These are phyloP conservation scores for Cydia splendana DNA, from an alignment of 1,140 invertebrate genomes.

Conservation along the genomic window DNA sequence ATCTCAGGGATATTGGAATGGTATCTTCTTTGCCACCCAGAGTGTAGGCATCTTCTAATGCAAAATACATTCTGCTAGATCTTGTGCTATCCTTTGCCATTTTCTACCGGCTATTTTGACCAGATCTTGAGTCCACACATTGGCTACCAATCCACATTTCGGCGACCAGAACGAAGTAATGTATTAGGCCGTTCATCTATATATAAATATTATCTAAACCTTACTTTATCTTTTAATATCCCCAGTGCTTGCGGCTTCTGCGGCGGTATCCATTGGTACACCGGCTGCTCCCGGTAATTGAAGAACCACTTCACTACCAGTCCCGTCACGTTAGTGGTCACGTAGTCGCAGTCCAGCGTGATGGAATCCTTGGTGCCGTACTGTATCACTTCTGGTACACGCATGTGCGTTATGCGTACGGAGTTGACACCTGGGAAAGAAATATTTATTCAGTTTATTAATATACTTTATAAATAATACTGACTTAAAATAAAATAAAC, in stretches of 20 bases:
- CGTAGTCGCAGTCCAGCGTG: constrained; percentile 87
- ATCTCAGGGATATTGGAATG: too few species aligned
- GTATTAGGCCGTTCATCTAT: too few species aligned
- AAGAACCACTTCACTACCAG: constrained; percentile 91
- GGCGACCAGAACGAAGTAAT: too few species aligned
- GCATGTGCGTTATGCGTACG: constrained; percentile 83
- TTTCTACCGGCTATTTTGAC: too few species aligned
- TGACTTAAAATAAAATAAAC: too few species aligned
- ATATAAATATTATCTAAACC: constrained; percentile 33
- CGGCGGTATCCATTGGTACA: constrained; percentile 90
- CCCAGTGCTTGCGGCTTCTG: constrained; percentile 82
- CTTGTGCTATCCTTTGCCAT: too few species aligned
- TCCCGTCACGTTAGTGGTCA: constrained; percentile 80
- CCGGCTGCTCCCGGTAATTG: constrained; percentile 82
- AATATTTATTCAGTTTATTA: not conserved
- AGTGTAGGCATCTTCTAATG: too few species aligned
- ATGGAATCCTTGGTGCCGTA: constrained; percentile 82
- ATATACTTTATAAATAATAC: too few species aligned
- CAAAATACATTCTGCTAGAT: too few species aligned
- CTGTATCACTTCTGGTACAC: constrained; percentile 84
- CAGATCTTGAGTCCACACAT: too few species aligned
- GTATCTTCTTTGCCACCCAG: too few species aligned
- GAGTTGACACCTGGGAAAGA: constrained; percentile 64
- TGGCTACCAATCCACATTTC: too few species aligned
- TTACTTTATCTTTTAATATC: constrained; percentile 81